phyloP scores from a whole-genome alignment of 2,113 vertebrate species.

The Dromas ardeola region DNA sequence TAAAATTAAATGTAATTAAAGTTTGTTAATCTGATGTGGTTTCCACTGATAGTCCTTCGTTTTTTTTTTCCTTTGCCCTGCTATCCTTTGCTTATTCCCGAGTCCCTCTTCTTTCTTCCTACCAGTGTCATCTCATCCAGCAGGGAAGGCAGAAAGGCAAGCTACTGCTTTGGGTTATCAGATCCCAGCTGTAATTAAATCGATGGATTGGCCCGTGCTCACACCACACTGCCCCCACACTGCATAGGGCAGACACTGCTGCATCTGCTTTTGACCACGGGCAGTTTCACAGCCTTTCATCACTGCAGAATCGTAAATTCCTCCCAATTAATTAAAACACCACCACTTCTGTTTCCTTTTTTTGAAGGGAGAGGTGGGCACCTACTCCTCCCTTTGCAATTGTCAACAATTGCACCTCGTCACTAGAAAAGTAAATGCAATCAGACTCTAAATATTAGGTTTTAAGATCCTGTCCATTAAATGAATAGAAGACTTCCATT shows the following conservation, averaged over 20 bases:
- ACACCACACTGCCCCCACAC: background rate
- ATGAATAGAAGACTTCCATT: background rate
- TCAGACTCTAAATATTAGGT: background rate
- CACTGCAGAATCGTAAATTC: background rate
- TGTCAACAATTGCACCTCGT: background rate
- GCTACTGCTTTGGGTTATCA: background rate
- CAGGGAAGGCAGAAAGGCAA: background rate
- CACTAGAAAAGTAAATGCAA: background rate
- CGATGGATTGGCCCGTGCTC: background rate
- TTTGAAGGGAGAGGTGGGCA: background rate
- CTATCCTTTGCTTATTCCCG: background rate
- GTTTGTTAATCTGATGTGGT: conserved; percentile 54
- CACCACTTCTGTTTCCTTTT: background rate
- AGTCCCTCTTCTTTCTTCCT: background rate
- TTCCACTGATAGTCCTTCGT: background rate
- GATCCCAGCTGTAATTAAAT: background rate
- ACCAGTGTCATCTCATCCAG: background rate
- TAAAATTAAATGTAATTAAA: conserved; percentile 78
- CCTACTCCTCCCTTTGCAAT: background rate
- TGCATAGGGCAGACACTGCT: background rate
- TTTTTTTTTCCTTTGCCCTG: background rate
- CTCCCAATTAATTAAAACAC: background rate
- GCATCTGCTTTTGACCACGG: background rate
- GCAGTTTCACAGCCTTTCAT: background rate
- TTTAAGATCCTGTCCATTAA: background rate